A percentile compares a stretch with the other conserved stretches of the same genome.
phyloP scores from a whole-genome alignment of 2,797 vertebrate species.

The Sebastes kiyomatsui region DNA sequence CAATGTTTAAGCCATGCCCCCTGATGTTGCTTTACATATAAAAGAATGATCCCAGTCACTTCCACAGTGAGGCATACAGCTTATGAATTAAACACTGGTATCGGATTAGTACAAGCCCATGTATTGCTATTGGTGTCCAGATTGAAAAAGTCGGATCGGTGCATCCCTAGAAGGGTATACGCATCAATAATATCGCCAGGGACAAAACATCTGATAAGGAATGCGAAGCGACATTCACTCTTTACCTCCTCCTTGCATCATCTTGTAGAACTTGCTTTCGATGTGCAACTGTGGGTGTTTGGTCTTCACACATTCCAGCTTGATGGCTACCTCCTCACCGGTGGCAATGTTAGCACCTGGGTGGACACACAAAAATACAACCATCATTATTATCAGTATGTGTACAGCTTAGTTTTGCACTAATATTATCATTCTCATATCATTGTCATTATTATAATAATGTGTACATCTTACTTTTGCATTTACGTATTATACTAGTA shows the following conservation, averaged over 20 bases:
- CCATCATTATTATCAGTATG: background rate
- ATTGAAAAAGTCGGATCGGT: too few species aligned
- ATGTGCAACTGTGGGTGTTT: slow-evolving; percentile 98
- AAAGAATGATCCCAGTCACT: too few species aligned
- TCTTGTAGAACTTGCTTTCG: slow-evolving; percentile 99
- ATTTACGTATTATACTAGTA: background rate
- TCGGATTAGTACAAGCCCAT: too few species aligned
- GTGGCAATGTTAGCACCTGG: slow-evolving; percentile 97
- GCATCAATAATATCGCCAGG: background rate
- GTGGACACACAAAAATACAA: slow-evolving; percentile 20
- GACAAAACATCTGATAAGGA: background rate
- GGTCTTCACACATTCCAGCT: slow-evolving; percentile 97
- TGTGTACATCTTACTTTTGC: background rate
- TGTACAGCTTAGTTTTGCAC: background rate
- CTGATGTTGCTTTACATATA: too few species aligned
- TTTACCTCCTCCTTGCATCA: slow-evolving; percentile 99
- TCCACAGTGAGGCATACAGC: too few species aligned
- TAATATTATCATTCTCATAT: background rate
- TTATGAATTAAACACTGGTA: too few species aligned
- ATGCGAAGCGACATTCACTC: background rate
- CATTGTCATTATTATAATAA: background rate
- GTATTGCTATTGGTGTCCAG: too few species aligned
- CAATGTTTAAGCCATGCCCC: too few species aligned
- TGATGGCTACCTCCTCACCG: slow-evolving; percentile 96
- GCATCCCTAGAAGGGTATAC: background rate